phyloP scores from a whole-genome alignment of 2,888 invertebrate genomes.

The Troides oblongomaculatus region DNA sequence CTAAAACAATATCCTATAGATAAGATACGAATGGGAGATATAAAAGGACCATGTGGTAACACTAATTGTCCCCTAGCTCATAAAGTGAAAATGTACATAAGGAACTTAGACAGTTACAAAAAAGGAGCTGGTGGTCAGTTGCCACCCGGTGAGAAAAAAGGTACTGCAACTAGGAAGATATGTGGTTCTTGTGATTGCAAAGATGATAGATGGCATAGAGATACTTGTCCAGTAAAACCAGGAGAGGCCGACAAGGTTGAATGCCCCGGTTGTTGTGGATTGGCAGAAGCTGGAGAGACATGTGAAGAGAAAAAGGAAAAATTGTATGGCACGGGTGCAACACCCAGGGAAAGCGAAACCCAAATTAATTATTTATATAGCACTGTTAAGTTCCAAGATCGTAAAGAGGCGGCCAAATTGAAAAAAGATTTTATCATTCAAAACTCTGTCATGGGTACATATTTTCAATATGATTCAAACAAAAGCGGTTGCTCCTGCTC shows the following conservation, averaged over 20 bases:
- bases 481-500: slow-evolving; percentile 17
- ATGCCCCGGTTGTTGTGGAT: slow-evolving; percentile 59
- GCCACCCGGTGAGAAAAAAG: slow-evolving; percentile 39
- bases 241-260: slow-evolving; percentile 33
- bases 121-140: slow-evolving; percentile 47
- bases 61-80: slow-evolving; percentile 66
- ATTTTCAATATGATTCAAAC: slow-evolving; percentile 29
- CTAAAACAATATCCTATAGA: slow-evolving; percentile 56
- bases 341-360: slow-evolving; percentile 50
- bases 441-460: slow-evolving; percentile 39
- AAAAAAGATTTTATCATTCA: slow-evolving; percentile 49
- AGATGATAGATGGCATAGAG: slow-evolving; percentile 67
- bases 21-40: slow-evolving; percentile 73
- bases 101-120: slow-evolving; percentile 63
- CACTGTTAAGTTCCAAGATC: slow-evolving; percentile 47
- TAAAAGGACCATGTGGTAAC: slow-evolving; percentile 72
- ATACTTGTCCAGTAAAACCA: slow-evolving; percentile 51
- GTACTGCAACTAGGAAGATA: slow-evolving; percentile 47
- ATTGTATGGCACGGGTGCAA: slow-evolving; percentile 49
- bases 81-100: slow-evolving; percentile 65
- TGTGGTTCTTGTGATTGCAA: slow-evolving; percentile 68
- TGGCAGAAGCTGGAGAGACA: slow-evolving; percentile 49
- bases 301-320: slow-evolving; percentile 57
- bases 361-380: slow-evolving; percentile 52
- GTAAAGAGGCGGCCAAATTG: slow-evolving; percentile 47